Conservation (phyloP, 2,888 invertebrate genomes). For the Coenonympha glycerion region DNA sequence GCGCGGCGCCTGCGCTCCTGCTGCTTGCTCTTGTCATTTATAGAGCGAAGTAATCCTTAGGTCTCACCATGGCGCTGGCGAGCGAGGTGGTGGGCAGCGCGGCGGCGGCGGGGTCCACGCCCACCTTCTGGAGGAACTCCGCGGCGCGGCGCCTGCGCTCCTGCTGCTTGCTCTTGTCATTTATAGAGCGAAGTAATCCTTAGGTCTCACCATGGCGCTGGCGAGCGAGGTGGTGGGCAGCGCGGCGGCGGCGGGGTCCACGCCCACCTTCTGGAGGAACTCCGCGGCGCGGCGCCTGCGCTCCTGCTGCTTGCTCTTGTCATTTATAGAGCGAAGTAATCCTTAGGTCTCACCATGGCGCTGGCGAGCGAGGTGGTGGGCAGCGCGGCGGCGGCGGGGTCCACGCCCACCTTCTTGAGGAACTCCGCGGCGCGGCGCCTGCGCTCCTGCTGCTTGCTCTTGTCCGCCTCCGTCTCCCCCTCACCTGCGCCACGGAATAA, state of each 20-base stretch:
- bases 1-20: slow-evolving; percentile 86
- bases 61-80: slow-evolving; percentile 69
- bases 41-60: too few relatives aligned
- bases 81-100: too few relatives aligned
- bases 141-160: slow-evolving; percentile 88
- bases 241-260: slow-evolving; percentile 51
- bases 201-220: slow-evolving; percentile 59
- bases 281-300: slow-evolving; percentile 87
- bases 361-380: slow-evolving; percentile 62
- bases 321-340: too few relatives aligned
- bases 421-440: slow-evolving; percentile 89
- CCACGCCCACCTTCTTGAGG: slow-evolving; percentile 73
- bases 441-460: slow-evolving; percentile 80
- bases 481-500: slow-evolving; percentile 42
- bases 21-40: slow-evolving; percentile 77
- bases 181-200: too few relatives aligned
- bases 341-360: slow-evolving; percentile 55
- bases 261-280: slow-evolving; percentile 79
- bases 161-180: slow-evolving; percentile 77
- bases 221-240: slow-evolving; percentile 60
- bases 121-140: slow-evolving; percentile 81
- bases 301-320: slow-evolving; percentile 79
- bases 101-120: slow-evolving; percentile 47
- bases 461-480: slow-evolving; percentile 49
- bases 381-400: slow-evolving; percentile 50